Percentiles rank a stretch among this genome's conserved stretches.
Conservation (phyloP, 2,888 invertebrate genomes). For the Chloroclysta siterata region DNA sequence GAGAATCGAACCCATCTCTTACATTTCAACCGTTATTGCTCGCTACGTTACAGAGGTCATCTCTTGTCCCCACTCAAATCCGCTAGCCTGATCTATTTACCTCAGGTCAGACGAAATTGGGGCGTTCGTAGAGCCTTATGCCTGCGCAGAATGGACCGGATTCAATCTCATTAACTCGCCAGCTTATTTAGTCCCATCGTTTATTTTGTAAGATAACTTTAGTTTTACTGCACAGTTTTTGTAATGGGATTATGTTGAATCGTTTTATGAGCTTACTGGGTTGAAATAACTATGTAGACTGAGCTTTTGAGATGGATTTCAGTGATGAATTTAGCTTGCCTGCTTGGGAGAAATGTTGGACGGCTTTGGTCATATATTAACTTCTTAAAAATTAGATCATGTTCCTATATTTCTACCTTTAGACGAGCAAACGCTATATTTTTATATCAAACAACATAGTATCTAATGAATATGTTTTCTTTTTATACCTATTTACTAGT, state of each 20-base stretch:
- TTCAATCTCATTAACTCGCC: slow-evolving; percentile 59
- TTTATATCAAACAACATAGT: no score
- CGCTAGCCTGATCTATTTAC: slow-evolving; percentile 23
- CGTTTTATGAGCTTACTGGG: slow-evolving; percentile 27
- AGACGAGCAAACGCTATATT: no score
- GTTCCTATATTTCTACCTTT: no score
- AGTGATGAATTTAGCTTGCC: not conserved
- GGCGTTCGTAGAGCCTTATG: slow-evolving; percentile 26
- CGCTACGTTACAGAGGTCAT: not conserved
- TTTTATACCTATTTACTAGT: no score
- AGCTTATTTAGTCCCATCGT: slow-evolving; percentile 56
- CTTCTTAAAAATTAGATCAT: no score
- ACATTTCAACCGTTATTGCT: not conserved
- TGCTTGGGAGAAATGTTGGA: not conserved
- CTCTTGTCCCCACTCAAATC: slow-evolving; percentile 7
- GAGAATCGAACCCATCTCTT: not conserved
- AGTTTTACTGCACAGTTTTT: slow-evolving; percentile 43
- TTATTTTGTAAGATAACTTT: slow-evolving; percentile 44
- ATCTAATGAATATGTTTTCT: no score
- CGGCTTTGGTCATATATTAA: no score
- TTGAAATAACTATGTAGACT: slow-evolving; percentile 19
- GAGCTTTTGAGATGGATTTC: slow-evolving; percentile 1
- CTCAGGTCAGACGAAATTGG: slow-evolving; percentile 25
- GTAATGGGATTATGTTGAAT: slow-evolving; percentile 33
- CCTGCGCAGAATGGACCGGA: slow-evolving; percentile 55